These are phyloP conservation scores for Turritopsis dohrnii DNA, from an alignment of 30 jellyfish, hydroid and myxozoan species.

Conservation along the genomic window DNA sequence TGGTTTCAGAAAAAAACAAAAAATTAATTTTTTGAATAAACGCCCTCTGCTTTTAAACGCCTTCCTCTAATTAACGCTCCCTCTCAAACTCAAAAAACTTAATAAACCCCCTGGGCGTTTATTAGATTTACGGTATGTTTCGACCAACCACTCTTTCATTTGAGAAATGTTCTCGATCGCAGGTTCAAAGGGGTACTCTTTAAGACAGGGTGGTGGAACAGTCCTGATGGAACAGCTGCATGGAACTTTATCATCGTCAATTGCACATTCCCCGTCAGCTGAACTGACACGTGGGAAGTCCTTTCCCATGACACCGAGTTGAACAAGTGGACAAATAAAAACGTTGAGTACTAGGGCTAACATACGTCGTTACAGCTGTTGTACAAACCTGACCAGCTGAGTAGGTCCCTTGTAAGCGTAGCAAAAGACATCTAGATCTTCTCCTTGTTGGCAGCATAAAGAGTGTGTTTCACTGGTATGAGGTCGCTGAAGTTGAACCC, in stretches of 20 bases:
- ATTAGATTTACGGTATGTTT: too few species aligned
- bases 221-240: neutral
- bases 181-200: neutral
- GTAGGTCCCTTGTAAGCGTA: neutral
- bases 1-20: too few species aligned
- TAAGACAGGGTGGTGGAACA: neutral
- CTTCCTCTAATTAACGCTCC: too few species aligned
- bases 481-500: constrained; percentile 11
- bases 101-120: too few species aligned
- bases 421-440: neutral
- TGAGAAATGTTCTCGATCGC: neutral
- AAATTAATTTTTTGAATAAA: too few species aligned
- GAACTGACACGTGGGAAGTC: constrained; percentile 23
- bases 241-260: neutral
- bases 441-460: constrained; percentile 29
- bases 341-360: constrained; percentile 7
- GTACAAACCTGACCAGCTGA: constrained; percentile 4
- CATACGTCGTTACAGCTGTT: constrained; percentile 22
- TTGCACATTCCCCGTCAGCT: constrained; percentile 16
- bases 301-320: constrained; percentile 15
- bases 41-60: too few species aligned
- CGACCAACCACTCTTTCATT: neutral
- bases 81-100: too few species aligned
- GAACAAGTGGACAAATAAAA: constrained; percentile 27
- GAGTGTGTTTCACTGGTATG: constrained; percentile 27